These are phyloP conservation scores for Rhopalosiphum padi DNA, from an alignment of 1,140 invertebrate species.

Conservation along the genomic window DNA sequence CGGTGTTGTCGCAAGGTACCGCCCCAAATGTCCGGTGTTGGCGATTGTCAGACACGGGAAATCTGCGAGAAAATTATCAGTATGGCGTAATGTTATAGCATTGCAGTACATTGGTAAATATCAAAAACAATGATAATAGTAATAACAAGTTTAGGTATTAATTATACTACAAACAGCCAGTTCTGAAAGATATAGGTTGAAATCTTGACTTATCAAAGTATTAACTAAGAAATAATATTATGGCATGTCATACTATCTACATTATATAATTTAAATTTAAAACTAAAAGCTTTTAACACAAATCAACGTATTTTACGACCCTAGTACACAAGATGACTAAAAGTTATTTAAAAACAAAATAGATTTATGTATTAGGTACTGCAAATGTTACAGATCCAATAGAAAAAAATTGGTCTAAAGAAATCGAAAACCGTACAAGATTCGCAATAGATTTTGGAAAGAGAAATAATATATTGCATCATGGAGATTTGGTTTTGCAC, in stretches of 20 bases:
- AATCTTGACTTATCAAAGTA: too few relatives aligned
- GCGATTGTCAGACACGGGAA: slow-evolving; percentile 28
- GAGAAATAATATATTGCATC: neutral
- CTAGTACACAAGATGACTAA: too few relatives aligned
- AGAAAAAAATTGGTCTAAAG: slow-evolving; percentile 18
- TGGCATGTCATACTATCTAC: too few relatives aligned
- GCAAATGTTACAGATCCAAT: neutral
- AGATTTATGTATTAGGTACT: neutral
- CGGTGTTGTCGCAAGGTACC: neutral
- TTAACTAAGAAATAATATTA: too few relatives aligned
- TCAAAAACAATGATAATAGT: neutral
- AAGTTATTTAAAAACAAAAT: too few relatives aligned
- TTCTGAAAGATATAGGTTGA: too few relatives aligned
- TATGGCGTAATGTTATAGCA: slow-evolving; percentile 22
- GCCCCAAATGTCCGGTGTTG: slow-evolving; percentile 13
- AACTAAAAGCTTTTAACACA: too few relatives aligned
- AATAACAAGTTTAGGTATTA: too few relatives aligned
- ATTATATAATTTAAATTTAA: too few relatives aligned
- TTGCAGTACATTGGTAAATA: slow-evolving; percentile 15
- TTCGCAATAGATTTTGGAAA: neutral
- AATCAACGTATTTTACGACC: too few relatives aligned
- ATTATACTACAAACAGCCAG: too few relatives aligned
- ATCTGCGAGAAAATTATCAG: neutral
- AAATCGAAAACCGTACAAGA: neutral
- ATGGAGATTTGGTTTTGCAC: slow-evolving; percentile 18